Percentiles rank a stretch among this genome's conserved stretches.
Evolutionary conservation across 2,113 vertebrate genomes (phyloP).

Genomic region (Salvelinus fontinalis): DNA sequence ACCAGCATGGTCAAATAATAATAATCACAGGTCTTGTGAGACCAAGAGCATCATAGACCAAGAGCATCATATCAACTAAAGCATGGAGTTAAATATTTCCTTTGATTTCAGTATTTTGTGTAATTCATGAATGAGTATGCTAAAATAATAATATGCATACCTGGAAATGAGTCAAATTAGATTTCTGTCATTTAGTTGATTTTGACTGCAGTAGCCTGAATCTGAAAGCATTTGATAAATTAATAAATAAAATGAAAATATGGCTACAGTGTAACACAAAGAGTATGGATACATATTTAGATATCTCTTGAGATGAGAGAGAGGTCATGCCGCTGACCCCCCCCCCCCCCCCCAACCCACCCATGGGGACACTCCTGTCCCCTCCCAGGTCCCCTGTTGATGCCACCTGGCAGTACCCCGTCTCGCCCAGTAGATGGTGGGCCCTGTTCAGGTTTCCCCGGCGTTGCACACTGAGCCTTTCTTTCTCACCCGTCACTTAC

Average conservation of each 20-base stretch:
- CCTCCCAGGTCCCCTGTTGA: background rate
- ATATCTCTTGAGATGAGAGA: conserved; percentile 15
- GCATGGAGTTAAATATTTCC: background rate
- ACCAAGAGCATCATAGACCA: background rate
- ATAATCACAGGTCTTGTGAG: too few relatives aligned
- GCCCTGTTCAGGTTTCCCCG: conserved; percentile 63
- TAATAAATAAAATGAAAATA: background rate
- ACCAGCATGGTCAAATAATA: too few relatives aligned
- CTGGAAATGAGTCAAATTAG: background rate
- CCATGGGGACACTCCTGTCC: background rate
- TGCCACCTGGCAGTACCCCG: conserved; percentile 42
- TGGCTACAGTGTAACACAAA: background rate
- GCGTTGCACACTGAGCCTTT: conserved; percentile 48
- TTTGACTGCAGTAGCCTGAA: background rate
- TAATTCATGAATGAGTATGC: too few relatives aligned
- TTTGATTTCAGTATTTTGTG: background rate
- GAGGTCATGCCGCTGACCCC: background rate
- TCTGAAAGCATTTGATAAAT: background rate
- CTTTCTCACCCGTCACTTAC: conserved; percentile 73
- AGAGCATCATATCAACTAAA: too few relatives aligned
- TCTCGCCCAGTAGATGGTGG: conserved; percentile 74
- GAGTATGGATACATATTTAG: background rate
- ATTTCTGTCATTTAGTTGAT: background rate
- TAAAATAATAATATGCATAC: background rate
- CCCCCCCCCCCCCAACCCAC: too few relatives aligned